Evolutionary conservation across 2,113 vertebrate genomes (phyloP), one percentile per base, ranked within the genome.

Genomic region (Petaurus breviceps): DNA sequence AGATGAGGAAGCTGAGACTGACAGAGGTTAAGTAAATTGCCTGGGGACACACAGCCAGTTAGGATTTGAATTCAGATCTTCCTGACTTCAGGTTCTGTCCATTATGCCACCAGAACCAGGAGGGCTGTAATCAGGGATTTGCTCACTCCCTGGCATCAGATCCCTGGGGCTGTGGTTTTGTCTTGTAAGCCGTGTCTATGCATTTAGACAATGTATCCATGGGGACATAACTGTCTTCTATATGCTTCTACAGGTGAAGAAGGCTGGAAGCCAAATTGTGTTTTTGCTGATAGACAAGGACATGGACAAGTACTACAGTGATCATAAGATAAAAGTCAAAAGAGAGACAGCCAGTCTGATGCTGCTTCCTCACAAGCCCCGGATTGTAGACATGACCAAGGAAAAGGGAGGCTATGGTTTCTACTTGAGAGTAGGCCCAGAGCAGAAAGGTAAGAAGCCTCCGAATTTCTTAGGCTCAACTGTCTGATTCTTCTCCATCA

Each of bases 211-310:
- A 8, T 8, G 19, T 23, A 37, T n/a, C 37, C 11, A 68, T 37
- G 61, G 31, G 31, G n/a, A 11, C 3, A 37, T 6, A 68, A 37
- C 91, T 90, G 89, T 28, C 47, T 50, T 93, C 23, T n/a, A 84
- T 92, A 28, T 94, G 52, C 43, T 11, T 90, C 51, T 93, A 43
- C 96, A 99, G 99, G 98, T 99, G 92, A 99, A 97, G 97, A 98
- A 94, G 95, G 98, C 98, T 0, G 99, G 99, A 53, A 98, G 97
- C 95, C 97, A 25, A 1, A 1, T 99, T 52, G 97, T 99, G 98
- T 98, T 99, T 95, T 98, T 99, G 92, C 97, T 99, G 96, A 98
- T 98, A 54, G 99, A 99, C 49, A 98, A 99, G 94, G 99, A 99
- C 84, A 99, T 99, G 0, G 98, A 99, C 94, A 97, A 19, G 51